Evolutionary conservation across 2,888 invertebrate genomes (phyloP).

Genomic region (Diadegma fenestrale): DNA sequence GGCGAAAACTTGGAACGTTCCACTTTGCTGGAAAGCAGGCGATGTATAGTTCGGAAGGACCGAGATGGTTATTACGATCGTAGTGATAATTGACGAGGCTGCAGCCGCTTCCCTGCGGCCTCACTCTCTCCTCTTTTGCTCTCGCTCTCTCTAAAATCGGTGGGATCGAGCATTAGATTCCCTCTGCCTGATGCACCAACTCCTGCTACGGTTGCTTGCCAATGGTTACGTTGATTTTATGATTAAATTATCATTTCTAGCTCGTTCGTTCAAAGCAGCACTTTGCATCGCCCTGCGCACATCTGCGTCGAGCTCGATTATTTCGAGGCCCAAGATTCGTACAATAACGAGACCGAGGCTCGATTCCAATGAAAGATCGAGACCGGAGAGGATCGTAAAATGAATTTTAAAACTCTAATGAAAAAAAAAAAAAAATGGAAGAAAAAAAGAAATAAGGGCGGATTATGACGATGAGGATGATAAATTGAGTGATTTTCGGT

Average conservation of each 20-base stretch:
- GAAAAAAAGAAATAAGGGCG: no score
- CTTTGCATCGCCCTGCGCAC: constrained; percentile 9
- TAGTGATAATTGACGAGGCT: constrained; percentile 74
- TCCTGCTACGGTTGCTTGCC: background rate
- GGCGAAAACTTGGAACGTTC: constrained; percentile 45
- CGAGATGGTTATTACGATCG: constrained; percentile 72
- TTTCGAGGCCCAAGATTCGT: no score
- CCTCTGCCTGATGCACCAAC: constrained; percentile 6
- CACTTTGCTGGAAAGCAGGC: constrained; percentile 23
- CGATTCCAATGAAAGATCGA: no score
- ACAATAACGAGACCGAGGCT: no score
- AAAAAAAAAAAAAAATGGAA: no score
- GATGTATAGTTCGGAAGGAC: background rate
- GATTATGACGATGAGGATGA: background rate
- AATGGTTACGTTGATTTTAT: constrained; percentile 39
- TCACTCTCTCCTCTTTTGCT: background rate
- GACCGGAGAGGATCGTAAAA: no score
- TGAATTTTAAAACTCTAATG: no score
- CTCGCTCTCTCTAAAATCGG: constrained; percentile 15
- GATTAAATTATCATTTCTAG: constrained; percentile 53
- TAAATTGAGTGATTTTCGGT: background rate
- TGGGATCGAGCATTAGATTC: constrained; percentile 47
- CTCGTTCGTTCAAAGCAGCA: background rate
- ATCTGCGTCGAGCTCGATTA: no score
- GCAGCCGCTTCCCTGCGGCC: constrained; percentile 13